These are phyloP conservation scores for Pocillopora meandrina DNA, from an alignment of 92 coral and sea anemone genomes.

Conservation along the genomic window DNA sequence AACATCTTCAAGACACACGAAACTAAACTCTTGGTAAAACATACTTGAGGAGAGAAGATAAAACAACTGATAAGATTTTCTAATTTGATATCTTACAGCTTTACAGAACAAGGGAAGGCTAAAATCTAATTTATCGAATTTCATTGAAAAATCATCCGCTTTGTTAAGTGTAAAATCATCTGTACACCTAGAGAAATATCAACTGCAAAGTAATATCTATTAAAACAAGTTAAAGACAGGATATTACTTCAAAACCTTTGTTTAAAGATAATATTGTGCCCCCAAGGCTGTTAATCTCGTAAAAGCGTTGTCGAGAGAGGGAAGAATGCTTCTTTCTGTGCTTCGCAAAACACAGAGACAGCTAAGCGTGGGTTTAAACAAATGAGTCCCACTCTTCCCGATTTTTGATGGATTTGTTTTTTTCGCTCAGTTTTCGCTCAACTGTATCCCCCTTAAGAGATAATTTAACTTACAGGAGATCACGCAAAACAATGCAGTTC, in stretches of 20 bases:
- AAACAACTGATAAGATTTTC: constrained; percentile 12
- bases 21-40: constrained; percentile 21
- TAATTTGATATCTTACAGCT: background rate
- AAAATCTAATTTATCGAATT: background rate
- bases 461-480: background rate
- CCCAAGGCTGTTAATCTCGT: background rate
- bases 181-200: constrained; percentile 9
- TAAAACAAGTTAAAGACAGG: background rate
- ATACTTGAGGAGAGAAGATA: background rate
- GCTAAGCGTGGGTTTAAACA: background rate
- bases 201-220: background rate
- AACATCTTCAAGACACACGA: constrained; percentile 4
- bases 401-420: background rate
- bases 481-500: constrained; percentile 26
- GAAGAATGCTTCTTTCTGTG: background rate
- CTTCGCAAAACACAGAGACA: background rate
- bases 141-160: background rate
- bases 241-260: constrained; percentile 38
- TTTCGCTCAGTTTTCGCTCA: background rate
- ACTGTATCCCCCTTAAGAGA: background rate
- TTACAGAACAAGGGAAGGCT: no score
- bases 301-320: background rate
- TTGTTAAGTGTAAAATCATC: constrained; percentile 25
- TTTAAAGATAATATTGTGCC: constrained; percentile 23
- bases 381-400: background rate